A percentile compares a stretch with the other conserved stretches of the same genome.
phyloP scores from a whole-genome alignment of 2,888 invertebrate genomes.

The Desoria tigrina region DNA sequence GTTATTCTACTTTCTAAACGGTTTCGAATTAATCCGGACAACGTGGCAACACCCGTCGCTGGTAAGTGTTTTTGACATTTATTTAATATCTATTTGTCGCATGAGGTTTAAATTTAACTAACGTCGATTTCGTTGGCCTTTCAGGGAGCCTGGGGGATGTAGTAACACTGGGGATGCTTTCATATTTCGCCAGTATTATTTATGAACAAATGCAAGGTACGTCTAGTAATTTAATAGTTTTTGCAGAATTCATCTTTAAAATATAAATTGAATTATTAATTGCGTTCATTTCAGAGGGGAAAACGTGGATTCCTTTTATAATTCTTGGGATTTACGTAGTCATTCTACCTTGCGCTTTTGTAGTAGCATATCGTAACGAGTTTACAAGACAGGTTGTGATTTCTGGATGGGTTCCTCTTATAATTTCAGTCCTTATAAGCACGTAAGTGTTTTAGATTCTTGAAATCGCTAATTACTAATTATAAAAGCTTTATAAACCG shows the following conservation, averaged over 20 bases:
- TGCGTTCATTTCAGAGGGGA: conserved; percentile 22
- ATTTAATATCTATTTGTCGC: too few species aligned
- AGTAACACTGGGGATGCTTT: conserved; percentile 67
- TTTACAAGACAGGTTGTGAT: conserved; percentile 71
- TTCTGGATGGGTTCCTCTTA: conserved; percentile 75
- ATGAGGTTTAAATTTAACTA: too few species aligned
- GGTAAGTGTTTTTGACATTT: too few species aligned
- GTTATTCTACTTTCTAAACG: conserved; percentile 70
- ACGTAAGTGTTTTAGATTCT: conserved; percentile 59
- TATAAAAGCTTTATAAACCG: conserved; percentile 3
- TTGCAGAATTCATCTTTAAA: neutral
- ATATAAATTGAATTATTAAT: neutral
- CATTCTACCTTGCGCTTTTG: conserved; percentile 72
- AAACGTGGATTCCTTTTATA: conserved; percentile 65
- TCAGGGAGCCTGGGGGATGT: conserved; percentile 79
- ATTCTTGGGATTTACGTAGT: conserved; percentile 66
- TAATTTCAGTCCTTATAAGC: conserved; percentile 68
- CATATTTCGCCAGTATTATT: conserved; percentile 61
- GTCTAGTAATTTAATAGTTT: neutral
- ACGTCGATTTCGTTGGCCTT: too few species aligned
- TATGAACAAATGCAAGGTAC: conserved; percentile 37
- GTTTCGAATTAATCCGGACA: conserved; percentile 47
- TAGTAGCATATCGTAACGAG: conserved; percentile 69
- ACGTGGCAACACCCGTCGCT: conserved; percentile 66
- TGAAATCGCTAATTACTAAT: neutral